phyloP scores from a whole-genome alignment of 2,113 vertebrate genomes.

The Pelvicachromis taeniatus region DNA sequence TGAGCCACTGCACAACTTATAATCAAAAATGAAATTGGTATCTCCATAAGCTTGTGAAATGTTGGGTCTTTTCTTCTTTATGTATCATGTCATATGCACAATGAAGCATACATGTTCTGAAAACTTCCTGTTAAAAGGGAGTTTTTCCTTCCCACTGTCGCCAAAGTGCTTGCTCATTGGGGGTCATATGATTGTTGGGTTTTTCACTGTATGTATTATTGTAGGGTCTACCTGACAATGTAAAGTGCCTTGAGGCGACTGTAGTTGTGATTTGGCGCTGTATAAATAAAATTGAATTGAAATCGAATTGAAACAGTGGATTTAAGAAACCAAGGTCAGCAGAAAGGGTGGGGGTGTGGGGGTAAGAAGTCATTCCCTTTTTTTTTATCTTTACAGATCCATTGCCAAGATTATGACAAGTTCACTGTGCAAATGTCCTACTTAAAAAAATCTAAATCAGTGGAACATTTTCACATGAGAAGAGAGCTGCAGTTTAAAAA shows the following conservation, averaged over 20 bases:
- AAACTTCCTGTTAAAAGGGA: no score
- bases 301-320: not conserved
- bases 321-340: not conserved
- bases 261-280: no score
- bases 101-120: not conserved
- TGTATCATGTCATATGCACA: not conserved
- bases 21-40: not conserved
- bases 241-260: no score
- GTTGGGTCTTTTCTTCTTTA: not conserved
- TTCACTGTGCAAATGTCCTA: not conserved
- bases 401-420: fast-evolving
- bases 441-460: not conserved
- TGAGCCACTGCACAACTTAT: not conserved
- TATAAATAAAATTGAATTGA: no score
- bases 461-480: not conserved
- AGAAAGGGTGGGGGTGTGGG: not conserved
- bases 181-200: no score
- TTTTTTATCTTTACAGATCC: not conserved
- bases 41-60: not conserved
- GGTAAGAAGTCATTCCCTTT: not conserved
- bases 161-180: no score
- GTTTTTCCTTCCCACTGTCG: no score
- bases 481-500: not conserved
- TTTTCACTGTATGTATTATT: no score
- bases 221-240: no score